Percentiles rank a stretch among this genome's conserved stretches.
phyloP scores from a whole-genome alignment of 2,113 vertebrate genomes.

The Oreamnos americanus region DNA sequence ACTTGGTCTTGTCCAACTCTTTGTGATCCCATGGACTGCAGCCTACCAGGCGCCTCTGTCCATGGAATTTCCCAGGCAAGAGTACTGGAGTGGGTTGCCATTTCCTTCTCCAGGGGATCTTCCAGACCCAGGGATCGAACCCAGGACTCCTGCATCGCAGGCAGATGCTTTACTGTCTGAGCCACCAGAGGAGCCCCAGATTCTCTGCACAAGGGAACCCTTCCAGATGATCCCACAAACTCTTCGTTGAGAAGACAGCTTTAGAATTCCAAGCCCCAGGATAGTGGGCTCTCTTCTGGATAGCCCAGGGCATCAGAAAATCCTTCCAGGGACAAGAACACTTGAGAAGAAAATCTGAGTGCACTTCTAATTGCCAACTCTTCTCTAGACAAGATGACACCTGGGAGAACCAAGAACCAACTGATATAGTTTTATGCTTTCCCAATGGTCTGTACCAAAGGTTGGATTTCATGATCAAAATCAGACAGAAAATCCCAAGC shows the following conservation, averaged over 20 bases:
- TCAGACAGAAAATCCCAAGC: not conserved
- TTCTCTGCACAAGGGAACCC: not conserved
- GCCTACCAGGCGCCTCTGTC: not conserved
- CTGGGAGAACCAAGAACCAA: not conserved
- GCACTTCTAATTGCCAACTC: not conserved
- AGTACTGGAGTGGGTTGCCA: not conserved
- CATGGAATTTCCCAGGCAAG: not conserved
- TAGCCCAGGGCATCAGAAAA: not conserved
- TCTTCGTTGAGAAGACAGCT: not conserved
- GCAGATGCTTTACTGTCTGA: not conserved
- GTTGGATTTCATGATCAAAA: not conserved
- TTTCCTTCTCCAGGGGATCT: not conserved
- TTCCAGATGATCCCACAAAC: not conserved
- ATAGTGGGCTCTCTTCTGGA: not conserved
- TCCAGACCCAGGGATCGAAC: not conserved
- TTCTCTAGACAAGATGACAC: not conserved
- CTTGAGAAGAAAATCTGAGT: not conserved
- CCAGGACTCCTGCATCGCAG: accelerated
- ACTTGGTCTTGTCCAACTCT: not conserved
- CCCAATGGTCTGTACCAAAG: not conserved
- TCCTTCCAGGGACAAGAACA: not conserved
- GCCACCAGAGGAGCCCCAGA: not conserved
- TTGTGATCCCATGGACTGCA: not conserved
- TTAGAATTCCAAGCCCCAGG: not conserved
- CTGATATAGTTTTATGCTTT: not conserved